Evolutionary conservation across 2,888 invertebrate species (phyloP), one percentile per base, ranked within the genome.

Genomic region (Nymphalis urticae): DNA sequence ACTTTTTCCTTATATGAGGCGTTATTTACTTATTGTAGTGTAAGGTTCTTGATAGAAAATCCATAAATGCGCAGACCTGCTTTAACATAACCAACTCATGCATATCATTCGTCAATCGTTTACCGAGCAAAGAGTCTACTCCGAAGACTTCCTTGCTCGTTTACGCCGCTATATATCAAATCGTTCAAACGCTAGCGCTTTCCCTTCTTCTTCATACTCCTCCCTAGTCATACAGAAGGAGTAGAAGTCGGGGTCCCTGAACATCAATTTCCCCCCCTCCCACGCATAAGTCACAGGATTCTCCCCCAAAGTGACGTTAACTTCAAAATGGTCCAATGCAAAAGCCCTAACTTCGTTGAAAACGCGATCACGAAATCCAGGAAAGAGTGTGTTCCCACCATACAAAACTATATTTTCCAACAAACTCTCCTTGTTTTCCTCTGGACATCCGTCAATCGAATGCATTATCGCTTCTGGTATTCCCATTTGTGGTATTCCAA

Each of bases 401-500:
- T 96, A 96, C 17, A 98, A 90, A 58, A 98, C 89, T 72, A 99
- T 97, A 84, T 98, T 97, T 67, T 95, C 95, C 54, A 97, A 93
- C 72, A 99, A 93, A 84, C 95, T 95, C 13, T 97, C 95, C 77
- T 95, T 96, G 62, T 96, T 90, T 77, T 95, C 95, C 78, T 94
- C 93, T 0, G 97, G 96, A 75, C 97, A 97, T 0, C 93, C 87
- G 64, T 94, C 93, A n/a, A 98, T 94, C 0, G 95, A 94, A 80
- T 97, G 94, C 67, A 96, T 94, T 8, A 98, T 95, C 0, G 97
- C 96, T 92, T 99, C 98, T 0, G 97, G 94, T 71, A 99, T 95
- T 0, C 99, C 99, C 95, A 98, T 97, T 87, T 94, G 95, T 65
- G 95, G 95, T 72, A 99, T 96, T 0, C 98, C 98, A 50, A 99